phyloP scores from a whole-genome alignment of 92 coral and sea anemone species.

The Micromussa lordhowensis region DNA sequence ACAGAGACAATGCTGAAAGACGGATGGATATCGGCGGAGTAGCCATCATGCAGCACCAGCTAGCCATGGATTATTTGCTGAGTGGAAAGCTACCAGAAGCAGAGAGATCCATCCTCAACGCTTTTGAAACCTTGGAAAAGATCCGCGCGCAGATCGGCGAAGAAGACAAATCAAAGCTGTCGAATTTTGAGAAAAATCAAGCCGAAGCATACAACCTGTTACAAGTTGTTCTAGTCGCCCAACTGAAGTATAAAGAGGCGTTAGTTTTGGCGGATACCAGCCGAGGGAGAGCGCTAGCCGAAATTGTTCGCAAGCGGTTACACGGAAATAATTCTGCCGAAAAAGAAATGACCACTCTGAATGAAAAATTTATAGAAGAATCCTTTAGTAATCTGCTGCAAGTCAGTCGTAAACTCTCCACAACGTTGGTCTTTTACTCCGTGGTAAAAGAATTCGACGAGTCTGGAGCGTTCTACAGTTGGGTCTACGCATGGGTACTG shows the following conservation, averaged over 20 bases:
- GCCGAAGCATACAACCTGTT: constrained; percentile 66
- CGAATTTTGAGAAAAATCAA: constrained; percentile 77
- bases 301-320: constrained; percentile 45
- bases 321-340: constrained; percentile 2
- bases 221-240: constrained; percentile 59
- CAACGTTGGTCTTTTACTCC: constrained; percentile 60
- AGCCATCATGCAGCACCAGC: constrained; percentile 72
- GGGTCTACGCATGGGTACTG: constrained; percentile 62
- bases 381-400: constrained; percentile 30
- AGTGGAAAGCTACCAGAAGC: constrained; percentile 55
- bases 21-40: constrained; percentile 72
- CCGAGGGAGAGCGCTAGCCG: constrained; percentile 65
- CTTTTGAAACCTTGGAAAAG: constrained; percentile 61
- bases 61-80: constrained; percentile 66
- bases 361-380: constrained; percentile 33
- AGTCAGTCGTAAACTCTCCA: constrained; percentile 48
- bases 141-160: constrained; percentile 74
- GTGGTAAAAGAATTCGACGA: constrained; percentile 57
- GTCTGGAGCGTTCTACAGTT: constrained; percentile 14
- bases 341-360: constrained; percentile 3
- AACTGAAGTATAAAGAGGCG: constrained; percentile 64
- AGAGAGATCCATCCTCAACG: constrained; percentile 48
- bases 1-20: constrained; percentile 69
- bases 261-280: constrained; percentile 58
- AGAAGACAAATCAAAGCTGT: constrained; percentile 68